Percentiles rank a stretch among this genome's conserved stretches.
These are phyloP conservation scores for Macropodus opercularis DNA, from an alignment of 2,797 vertebrate genomes.

Conservation along the genomic window DNA sequence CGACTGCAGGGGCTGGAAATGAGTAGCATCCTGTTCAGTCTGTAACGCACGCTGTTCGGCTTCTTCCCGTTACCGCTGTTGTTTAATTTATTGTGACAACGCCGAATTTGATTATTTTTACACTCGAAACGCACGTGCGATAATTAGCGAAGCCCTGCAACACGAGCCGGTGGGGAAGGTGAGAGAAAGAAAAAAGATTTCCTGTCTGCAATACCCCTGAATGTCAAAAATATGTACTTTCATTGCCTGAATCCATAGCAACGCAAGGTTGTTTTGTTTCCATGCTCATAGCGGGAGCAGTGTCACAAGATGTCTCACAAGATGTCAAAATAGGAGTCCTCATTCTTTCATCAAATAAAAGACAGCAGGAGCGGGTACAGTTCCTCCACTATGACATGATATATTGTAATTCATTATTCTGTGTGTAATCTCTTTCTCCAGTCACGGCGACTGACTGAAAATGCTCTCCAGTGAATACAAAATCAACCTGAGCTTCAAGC, in stretches of 20 bases:
- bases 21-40: constrained; percentile 24
- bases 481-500: constrained; percentile 48
- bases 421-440: constrained; percentile 66
- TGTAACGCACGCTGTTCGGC: constrained; percentile 9
- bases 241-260: constrained; percentile 60
- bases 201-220: constrained; percentile 50
- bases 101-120: constrained; percentile 40
- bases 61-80: constrained; percentile 5
- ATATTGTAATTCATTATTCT: constrained; percentile 74
- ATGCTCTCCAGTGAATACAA: constrained; percentile 65
- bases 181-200: constrained; percentile 8
- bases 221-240: constrained; percentile 58
- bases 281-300: constrained; percentile 55
- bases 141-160: constrained; percentile 53
- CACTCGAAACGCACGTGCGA: constrained; percentile 32
- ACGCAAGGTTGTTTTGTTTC: constrained; percentile 68
- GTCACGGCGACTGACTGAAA: constrained; percentile 58
- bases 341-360: constrained; percentile 76
- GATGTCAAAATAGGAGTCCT: constrained; percentile 68
- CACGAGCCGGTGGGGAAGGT: constrained; percentile 4
- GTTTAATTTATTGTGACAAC: constrained; percentile 23
- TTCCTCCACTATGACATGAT: constrained; percentile 64
- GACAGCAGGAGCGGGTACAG: constrained; percentile 61
- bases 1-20: constrained; percentile 28
- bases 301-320: constrained; percentile 66